These are phyloP conservation scores for Platyscapa corneri DNA, from an alignment of 1,140 invertebrate genomes.

Conservation along the genomic window DNA sequence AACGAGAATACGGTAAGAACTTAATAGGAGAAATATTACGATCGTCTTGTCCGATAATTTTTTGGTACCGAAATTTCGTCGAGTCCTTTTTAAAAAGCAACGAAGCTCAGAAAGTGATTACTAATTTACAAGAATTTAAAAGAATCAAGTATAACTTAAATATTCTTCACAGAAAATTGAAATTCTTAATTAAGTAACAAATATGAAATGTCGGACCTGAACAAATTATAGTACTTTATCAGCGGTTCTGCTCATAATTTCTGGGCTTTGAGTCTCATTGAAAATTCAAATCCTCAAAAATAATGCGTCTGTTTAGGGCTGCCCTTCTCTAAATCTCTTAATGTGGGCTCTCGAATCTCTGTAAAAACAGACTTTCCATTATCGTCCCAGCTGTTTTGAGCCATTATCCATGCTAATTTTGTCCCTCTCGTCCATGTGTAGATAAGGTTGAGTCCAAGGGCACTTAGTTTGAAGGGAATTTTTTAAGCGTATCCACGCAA, in stretches of 20 bases:
- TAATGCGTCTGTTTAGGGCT: conserved; percentile 24
- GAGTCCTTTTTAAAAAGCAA: no score
- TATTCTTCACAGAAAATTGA: no score
- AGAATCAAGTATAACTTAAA: no score
- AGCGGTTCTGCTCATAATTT: conserved; percentile 7
- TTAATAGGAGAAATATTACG: no score
- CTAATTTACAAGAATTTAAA: no score
- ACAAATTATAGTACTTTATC: background rate
- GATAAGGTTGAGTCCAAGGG: conserved; percentile 1
- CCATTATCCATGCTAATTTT: conserved; percentile 46
- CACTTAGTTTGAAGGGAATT: background rate
- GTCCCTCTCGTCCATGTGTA: background rate
- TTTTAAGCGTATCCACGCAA: background rate
- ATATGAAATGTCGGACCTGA: no score
- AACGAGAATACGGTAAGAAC: no score
- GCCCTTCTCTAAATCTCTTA: conserved; percentile 7
- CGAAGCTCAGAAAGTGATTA: no score
- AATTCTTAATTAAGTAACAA: no score
- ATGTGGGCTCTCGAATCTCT: background rate
- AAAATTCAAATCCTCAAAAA: conserved; percentile 46
- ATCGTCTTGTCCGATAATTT: no score
- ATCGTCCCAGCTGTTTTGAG: conserved; percentile 25
- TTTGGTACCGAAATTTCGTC: no score
- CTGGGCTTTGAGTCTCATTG: background rate
- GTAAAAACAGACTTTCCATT: conserved; percentile 28